Base-by-base conservation (phyloP, 2,113 vertebrate genomes). In the Actenoides hombroni region DNA sequence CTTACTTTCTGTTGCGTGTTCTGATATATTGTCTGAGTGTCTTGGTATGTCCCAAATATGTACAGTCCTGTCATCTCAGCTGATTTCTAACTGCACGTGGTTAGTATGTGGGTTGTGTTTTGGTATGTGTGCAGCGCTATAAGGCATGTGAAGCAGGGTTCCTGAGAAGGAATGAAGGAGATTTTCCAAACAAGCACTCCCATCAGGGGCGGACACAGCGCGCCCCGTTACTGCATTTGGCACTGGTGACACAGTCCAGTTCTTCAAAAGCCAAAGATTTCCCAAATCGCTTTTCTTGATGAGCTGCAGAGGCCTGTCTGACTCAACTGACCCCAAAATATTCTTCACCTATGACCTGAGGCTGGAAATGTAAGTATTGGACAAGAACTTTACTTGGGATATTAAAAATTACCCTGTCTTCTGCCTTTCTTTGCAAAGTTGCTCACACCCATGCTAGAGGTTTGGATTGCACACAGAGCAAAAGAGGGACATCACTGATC, bases 261-360 rank as follows among this genome's bases (percentile, higher is more conserved):
- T 97, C 78, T 92, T 61, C 88, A 74, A 90, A 81, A 83, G 87
- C 54, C n/a, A 80, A 53, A 44, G 74, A 87, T 96, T 96, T 78
- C 88, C 91, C 78, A 98, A 94, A 49, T 97, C 96, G 57, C 54
- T 97, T 68, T 98, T 97, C 68, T 82, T 98, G 70, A 79, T 97
- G 61, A 92, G 93, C 40, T 33, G 89, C 11, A 18, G 61, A 69
- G 78, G 81, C 25, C 69, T 94, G 33, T 57, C 74, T 2, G 65
- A 92, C 6, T 79, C 81, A 28, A 33, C 49, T 5, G 18, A 46
- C 7, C 95, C 94, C 0, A 68, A 92, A 61, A 95, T 91, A 57
- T 94, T 95, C 61, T 90, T 96, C 61, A 86, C 69, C 39, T 87
- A 95, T 44, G 97, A 98, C 79, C 37, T 96, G 92, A 97, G 61